Percentiles rank a stretch among this genome's conserved stretches.
These are phyloP conservation scores for Thalassaphorura encarpata DNA, from an alignment of 1,140 invertebrate genomes.

Conservation along the genomic window DNA sequence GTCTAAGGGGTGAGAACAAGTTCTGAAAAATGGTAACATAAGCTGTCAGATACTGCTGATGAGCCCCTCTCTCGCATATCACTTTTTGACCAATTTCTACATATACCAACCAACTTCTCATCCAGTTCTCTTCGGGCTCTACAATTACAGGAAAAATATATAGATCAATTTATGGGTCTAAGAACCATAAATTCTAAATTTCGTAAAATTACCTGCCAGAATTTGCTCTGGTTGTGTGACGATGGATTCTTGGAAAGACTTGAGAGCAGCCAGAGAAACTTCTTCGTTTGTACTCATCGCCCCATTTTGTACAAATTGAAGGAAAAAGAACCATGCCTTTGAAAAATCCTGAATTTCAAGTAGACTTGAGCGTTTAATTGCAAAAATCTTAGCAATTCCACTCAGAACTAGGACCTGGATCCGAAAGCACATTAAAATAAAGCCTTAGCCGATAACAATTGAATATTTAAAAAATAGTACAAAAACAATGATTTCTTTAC, in stretches of 20 bases:
- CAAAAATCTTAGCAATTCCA: constrained; percentile 70
- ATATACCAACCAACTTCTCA: constrained; percentile 73
- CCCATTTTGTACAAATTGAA: constrained; percentile 88
- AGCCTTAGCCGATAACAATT: not conserved
- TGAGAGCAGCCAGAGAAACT: constrained; percentile 85
- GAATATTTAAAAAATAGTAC: not conserved
- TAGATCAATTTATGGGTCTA: not conserved
- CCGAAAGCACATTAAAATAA: constrained; percentile 15
- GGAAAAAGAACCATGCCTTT: constrained; percentile 78
- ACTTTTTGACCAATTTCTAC: constrained; percentile 61
- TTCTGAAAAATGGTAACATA: constrained; percentile 88
- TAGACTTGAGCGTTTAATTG: constrained; percentile 75
- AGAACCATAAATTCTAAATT: not conserved
- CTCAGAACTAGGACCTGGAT: constrained; percentile 57
- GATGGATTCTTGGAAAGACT: constrained; percentile 90
- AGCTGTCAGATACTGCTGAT: constrained; percentile 84
- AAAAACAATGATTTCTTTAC: too few species aligned
- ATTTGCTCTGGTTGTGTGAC: constrained; percentile 30
- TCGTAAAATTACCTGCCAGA: not conserved
- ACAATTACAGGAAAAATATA: not conserved
- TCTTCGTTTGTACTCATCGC: constrained; percentile 86
- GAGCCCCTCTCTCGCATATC: constrained; percentile 41
- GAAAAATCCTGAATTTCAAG: constrained; percentile 80
- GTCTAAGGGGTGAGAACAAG: constrained; percentile 80
- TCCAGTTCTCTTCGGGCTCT: constrained; percentile 51